Evolutionary conservation across 1,140 invertebrate genomes (phyloP).

Genomic region (Asbolus verrucosus): DNA sequence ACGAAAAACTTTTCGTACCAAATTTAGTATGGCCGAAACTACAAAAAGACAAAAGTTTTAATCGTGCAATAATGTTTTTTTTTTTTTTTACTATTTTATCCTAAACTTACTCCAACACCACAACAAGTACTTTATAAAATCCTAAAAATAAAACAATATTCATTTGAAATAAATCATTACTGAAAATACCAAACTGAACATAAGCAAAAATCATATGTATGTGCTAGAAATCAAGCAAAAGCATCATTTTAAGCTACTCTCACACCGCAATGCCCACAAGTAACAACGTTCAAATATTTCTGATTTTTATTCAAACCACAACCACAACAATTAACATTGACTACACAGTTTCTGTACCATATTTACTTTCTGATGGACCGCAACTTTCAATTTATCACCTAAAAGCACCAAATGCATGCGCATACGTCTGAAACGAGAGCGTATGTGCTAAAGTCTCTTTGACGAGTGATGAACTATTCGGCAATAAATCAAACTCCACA

Average conservation of each 20-base stretch:
- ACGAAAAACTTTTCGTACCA: slow-evolving; percentile 49
- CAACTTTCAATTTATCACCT: slow-evolving; percentile 35
- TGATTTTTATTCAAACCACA: slow-evolving; percentile 20
- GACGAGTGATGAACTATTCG: slow-evolving; percentile 36
- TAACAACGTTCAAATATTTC: slow-evolving; percentile 29
- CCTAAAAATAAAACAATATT: slow-evolving; percentile 34
- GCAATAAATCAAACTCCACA: slow-evolving; percentile 5
- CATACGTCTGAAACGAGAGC: slow-evolving; percentile 26
- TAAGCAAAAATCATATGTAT: neutral
- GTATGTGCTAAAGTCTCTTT: slow-evolving; percentile 32
- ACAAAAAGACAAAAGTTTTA: slow-evolving; percentile 47
- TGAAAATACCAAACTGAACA: neutral
- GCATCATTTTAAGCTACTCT: slow-evolving; percentile 24
- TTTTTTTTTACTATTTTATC: slow-evolving; percentile 15
- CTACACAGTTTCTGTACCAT: slow-evolving; percentile 22
- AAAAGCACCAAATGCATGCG: slow-evolving; percentile 34
- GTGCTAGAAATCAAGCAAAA: slow-evolving; percentile 30
- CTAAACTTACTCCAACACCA: slow-evolving; percentile 44
- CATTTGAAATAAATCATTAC: neutral
- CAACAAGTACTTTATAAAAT: slow-evolving; percentile 35
- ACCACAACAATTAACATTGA: slow-evolving; percentile 20
- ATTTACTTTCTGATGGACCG: slow-evolving; percentile 32
- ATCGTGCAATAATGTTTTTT: slow-evolving; percentile 52
- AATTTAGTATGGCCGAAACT: slow-evolving; percentile 30
- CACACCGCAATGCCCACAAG: slow-evolving; percentile 29